These are phyloP conservation scores for Rapana venosa DNA, from an alignment of 2,888 invertebrate species.

Conservation along the genomic window DNA sequence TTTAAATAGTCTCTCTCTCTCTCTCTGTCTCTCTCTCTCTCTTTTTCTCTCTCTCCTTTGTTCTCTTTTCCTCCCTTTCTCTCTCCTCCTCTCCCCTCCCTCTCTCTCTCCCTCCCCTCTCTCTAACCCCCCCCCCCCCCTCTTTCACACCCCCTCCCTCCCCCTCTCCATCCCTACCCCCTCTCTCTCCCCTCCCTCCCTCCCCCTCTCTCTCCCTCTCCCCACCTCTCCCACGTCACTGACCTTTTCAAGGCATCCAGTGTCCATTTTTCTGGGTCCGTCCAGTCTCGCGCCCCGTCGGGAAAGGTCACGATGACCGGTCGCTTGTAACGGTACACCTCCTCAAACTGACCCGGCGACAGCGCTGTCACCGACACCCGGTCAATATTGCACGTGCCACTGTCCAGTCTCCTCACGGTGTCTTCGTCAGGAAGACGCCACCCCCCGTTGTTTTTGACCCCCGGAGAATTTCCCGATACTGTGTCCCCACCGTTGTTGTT, in stretches of 20 bases:
- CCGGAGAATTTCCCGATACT: not conserved
- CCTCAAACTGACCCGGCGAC: constrained; percentile 62
- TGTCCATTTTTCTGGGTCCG: constrained; percentile 65
- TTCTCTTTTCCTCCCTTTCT: not conserved
- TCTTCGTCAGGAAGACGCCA: constrained; percentile 62
- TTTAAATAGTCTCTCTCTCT: too few relatives aligned
- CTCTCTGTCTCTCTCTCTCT: too few relatives aligned
- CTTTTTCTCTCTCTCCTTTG: too few relatives aligned
- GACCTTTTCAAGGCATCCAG: constrained; percentile 55
- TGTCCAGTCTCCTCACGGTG: constrained; percentile 52
- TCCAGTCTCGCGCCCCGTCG: constrained; percentile 70
- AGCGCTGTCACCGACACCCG: constrained; percentile 58
- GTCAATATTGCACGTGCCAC: constrained; percentile 63
- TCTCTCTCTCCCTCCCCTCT: not conserved
- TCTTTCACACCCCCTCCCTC: not conserved
- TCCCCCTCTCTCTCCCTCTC: not conserved
- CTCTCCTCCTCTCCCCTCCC: not conserved
- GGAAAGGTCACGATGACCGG: constrained; percentile 69
- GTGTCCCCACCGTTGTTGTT: not conserved
- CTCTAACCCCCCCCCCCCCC: not conserved
- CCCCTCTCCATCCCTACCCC: not conserved
- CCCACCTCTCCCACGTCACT: not conserved
- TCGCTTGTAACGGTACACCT: constrained; percentile 63
- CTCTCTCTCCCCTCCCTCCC: not conserved
- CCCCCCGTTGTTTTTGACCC: constrained; percentile 47